A percentile compares a stretch with the other conserved stretches of the same genome.
These are phyloP conservation scores for Brachycybe producta DNA, from an alignment of 2,888 invertebrate species.

Conservation along the genomic window DNA sequence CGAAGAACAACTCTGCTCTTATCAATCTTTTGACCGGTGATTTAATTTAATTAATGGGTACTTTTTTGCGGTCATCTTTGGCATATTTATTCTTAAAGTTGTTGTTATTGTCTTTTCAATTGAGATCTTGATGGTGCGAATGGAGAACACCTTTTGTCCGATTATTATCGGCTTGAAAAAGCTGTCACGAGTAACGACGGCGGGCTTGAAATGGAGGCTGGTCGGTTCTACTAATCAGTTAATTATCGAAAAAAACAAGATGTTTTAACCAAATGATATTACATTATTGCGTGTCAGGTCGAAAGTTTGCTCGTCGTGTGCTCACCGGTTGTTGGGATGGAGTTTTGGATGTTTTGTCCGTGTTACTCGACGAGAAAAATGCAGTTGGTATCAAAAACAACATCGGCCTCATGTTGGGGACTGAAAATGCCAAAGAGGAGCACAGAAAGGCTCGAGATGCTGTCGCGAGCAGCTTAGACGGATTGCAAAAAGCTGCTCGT, in stretches of 20 bases:
- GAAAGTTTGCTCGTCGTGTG: conserved; percentile 45
- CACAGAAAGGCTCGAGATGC: conserved; percentile 52
- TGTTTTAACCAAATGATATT: too few relatives aligned
- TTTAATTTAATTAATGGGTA: neutral
- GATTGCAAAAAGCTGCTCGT: conserved; percentile 78
- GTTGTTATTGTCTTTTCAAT: conserved; percentile 26
- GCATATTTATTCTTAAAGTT: conserved; percentile 6
- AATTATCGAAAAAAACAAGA: too few relatives aligned
- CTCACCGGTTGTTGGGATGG: conserved; percentile 86
- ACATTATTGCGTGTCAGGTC: conserved; percentile 29
- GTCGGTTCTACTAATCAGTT: conserved; percentile 29
- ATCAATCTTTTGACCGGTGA: conserved; percentile 61
- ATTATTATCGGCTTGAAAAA: conserved; percentile 71
- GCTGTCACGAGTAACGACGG: conserved; percentile 55
- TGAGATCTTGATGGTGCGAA: conserved; percentile 59
- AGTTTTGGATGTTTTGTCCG: conserved; percentile 73
- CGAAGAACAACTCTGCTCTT: conserved; percentile 47
- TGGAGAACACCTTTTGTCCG: conserved; percentile 63
- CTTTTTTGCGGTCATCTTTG: neutral
- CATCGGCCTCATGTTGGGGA: conserved; percentile 35
- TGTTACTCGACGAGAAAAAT: conserved; percentile 46
- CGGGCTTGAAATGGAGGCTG: conserved; percentile 60
- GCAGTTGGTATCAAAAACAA: conserved; percentile 36
- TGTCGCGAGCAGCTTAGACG: conserved; percentile 73
- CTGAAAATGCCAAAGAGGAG: conserved; percentile 38